Evolutionary conservation across 1,140 invertebrate genomes (phyloP), one percentile per base, ranked within the genome.

Genomic region (Galleria mellonella): DNA sequence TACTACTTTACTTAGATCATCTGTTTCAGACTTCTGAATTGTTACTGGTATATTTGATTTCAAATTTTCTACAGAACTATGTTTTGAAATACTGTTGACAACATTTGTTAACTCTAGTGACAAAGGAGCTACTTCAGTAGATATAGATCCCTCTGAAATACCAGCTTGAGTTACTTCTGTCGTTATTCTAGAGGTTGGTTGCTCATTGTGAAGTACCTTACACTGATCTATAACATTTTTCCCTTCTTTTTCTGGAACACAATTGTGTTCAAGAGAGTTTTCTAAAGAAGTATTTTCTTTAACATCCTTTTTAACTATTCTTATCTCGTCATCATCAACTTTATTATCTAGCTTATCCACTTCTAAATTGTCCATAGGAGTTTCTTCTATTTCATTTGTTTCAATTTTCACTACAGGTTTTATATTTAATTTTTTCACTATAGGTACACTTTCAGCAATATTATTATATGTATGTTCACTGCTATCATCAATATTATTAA

Each of bases 391-490:
- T 13, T 42, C 33, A 10, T 36, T 9, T 10, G 50, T 41, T 12
- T 23, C 12, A 9, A 41, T 46, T 57, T 58, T 59, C 11, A 46
- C 17, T 32, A 51, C 36, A 7, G 62, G 47, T 56, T 68, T 72
- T 30, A 65, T 63, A 48, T 57, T 64, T 15, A 23, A 62, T 37
- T 59, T 66, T 72, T 23, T 59, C 14, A 65, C 43, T 50, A 55
- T 41, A 43, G 65, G 51, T 48, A 56, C 32, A 42, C 47, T 51
- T 9, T 67, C 61, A 59, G 44, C 52, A 39, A 69, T 53, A 41
- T 67, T 74, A 47, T 78, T 74, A 44, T 45, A 45, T 33, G 36
- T 30, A 58, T 62, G 46, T 42, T 60, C 51, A 48, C 35, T 43
- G 12, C 45, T 15, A 8, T 48, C 44, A 43, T 55, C 54, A 32